Conservation (phyloP, 2,888 invertebrate species). For the Teleogryllus oceanicus region DNA sequence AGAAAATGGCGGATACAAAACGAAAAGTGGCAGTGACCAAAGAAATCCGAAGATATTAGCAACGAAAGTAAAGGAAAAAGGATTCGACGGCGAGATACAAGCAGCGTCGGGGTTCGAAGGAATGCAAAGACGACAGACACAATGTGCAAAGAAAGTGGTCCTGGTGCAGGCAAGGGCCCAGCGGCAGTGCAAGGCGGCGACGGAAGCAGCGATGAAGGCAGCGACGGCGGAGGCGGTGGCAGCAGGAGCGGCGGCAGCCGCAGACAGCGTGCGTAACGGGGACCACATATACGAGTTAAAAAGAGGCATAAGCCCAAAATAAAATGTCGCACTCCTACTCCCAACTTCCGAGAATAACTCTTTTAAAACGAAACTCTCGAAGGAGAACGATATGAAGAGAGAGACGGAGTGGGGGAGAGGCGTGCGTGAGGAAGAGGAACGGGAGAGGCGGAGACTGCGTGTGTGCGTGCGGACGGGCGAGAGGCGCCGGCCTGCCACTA, state of each 20-base stretch:
- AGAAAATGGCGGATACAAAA: neutral
- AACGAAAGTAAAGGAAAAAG: neutral
- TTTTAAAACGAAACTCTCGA: constrained; percentile 18
- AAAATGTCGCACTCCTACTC: constrained; percentile 9
- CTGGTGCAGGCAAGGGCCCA: too few relatives aligned
- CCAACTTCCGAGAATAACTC: constrained; percentile 10
- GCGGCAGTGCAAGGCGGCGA: too few relatives aligned
- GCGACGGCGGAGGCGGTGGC: neutral
- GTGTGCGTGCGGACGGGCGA: too few relatives aligned
- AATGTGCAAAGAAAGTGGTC: too few relatives aligned
- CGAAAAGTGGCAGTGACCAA: too few relatives aligned
- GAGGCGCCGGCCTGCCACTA: too few relatives aligned
- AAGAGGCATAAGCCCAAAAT: constrained; percentile 10
- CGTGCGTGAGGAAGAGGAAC: too few relatives aligned
- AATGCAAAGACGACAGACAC: too few relatives aligned
- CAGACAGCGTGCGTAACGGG: constrained; percentile 6
- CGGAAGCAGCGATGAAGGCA: neutral
- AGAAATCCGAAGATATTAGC: neutral
- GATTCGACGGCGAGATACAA: neutral
- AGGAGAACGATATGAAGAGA: neutral
- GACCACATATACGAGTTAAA: neutral
- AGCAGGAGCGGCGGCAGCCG: neutral
- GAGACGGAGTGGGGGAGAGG: too few relatives aligned
- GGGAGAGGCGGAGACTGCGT: too few relatives aligned
- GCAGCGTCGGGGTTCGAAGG: neutral